Evolutionary conservation across 2,888 invertebrate species (phyloP).

Genomic region (Nasonovia ribisnigri): DNA sequence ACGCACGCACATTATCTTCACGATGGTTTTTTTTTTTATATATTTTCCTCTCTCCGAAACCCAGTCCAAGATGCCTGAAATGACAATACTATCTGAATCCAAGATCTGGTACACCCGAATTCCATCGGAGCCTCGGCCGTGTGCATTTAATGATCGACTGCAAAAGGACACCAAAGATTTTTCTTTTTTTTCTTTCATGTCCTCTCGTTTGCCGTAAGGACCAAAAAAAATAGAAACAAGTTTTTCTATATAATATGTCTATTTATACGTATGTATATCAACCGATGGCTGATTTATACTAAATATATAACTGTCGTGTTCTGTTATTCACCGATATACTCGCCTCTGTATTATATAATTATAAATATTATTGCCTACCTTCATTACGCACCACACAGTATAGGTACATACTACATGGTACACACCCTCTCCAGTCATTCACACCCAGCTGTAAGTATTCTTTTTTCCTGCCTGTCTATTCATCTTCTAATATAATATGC

Average conservation of each 20-base stretch:
- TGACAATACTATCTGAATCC: conserved; percentile 63
- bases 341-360: not conserved
- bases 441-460: conserved; percentile 4
- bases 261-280: conserved; percentile 3
- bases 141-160: conserved; percentile 56
- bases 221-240: conserved; percentile 6
- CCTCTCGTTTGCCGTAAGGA: conserved; percentile 6
- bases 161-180: conserved; percentile 47
- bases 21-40: not conserved
- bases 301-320: not conserved
- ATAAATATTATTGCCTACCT: conserved; percentile 22
- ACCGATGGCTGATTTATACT: conserved; percentile 6
- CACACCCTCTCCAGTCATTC: conserved; percentile 18
- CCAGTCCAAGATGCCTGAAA: conserved; percentile 25
- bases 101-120: conserved; percentile 61
- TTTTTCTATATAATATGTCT: not conserved
- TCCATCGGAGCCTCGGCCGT: conserved; percentile 37
- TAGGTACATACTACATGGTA: not conserved
- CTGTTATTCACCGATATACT: not conserved
- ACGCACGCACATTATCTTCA: conserved; percentile 42
- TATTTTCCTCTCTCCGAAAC: not conserved
- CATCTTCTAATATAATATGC: not conserved
- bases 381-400: not conserved
- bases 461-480: not conserved
- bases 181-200: conserved; percentile 19